Conservation (phyloP, 2,113 vertebrate genomes). For the Saimiri boliviensis region DNA sequence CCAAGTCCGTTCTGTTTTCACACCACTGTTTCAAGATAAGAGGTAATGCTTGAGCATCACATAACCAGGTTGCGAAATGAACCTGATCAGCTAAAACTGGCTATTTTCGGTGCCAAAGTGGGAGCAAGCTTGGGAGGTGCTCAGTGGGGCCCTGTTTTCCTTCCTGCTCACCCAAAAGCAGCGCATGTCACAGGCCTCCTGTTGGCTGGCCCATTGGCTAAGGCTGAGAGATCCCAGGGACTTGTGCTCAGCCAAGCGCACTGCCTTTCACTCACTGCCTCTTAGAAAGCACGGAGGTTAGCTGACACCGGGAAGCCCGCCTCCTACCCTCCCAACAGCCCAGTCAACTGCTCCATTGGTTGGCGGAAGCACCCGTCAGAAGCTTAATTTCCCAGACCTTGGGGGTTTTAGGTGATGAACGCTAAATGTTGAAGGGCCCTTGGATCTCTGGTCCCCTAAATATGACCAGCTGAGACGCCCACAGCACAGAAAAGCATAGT, state of each 20-base stretch:
- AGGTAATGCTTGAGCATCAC: slow-evolving; percentile 54
- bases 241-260: slow-evolving; percentile 33
- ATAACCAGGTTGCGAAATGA: slow-evolving; percentile 73
- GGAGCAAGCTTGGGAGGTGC: slow-evolving; percentile 34
- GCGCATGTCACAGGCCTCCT: neutral
- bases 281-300: neutral
- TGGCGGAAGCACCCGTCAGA: neutral
- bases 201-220: neutral
- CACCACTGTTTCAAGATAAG: slow-evolving; percentile 72
- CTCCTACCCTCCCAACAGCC: neutral
- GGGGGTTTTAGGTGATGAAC: neutral
- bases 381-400: neutral
- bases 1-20: slow-evolving; percentile 64
- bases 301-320: slow-evolving; percentile 36
- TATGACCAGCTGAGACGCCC: neutral
- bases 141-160: slow-evolving; percentile 73
- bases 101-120: slow-evolving; percentile 67
- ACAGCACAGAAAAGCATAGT: neutral
- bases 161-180: neutral
- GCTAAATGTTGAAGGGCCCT: neutral
- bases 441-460: neutral
- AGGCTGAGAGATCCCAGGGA: neutral
- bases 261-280: neutral
- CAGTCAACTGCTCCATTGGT: neutral
- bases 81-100: slow-evolving; percentile 65